phyloP scores from a whole-genome alignment of 1,140 invertebrate species.

The Palaemon carinicauda region DNA sequence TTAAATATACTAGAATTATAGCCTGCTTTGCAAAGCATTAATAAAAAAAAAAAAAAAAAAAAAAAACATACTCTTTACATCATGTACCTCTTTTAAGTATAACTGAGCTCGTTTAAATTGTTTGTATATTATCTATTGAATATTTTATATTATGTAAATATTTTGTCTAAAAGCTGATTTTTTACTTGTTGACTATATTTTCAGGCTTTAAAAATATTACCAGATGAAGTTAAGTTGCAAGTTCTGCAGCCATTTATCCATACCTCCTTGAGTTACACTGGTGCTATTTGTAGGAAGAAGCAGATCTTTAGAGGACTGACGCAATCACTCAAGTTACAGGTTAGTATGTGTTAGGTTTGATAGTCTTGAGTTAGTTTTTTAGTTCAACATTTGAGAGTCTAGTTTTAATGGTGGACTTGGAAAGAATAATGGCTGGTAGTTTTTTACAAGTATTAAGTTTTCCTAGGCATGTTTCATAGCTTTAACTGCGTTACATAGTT shows the following conservation, averaged over 20 bases:
- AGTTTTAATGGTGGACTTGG: too few relatives aligned
- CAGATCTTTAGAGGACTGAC: conserved; percentile 35
- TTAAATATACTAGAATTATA: too few relatives aligned
- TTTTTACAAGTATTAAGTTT: too few relatives aligned
- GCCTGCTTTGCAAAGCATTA: not conserved
- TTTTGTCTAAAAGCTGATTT: not conserved
- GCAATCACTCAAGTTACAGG: conserved; percentile 48
- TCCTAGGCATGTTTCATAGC: too few relatives aligned
- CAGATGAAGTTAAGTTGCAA: conserved; percentile 38
- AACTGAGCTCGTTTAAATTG: too few relatives aligned
- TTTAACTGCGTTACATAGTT: too few relatives aligned
- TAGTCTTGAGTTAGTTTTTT: too few relatives aligned
- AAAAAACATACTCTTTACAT: not conserved
- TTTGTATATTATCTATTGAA: too few relatives aligned
- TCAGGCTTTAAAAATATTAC: conserved; percentile 38
- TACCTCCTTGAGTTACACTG: conserved; percentile 14
- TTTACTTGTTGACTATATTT: not conserved
- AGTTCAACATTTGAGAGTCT: too few relatives aligned
- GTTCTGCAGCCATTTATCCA: conserved; percentile 46
- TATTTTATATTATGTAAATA: not conserved
- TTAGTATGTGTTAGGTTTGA: conserved; percentile 30
- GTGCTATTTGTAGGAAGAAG: conserved; percentile 16
- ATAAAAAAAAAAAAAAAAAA: not conserved
- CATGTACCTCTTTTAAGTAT: too few relatives aligned
- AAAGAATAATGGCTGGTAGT: too few relatives aligned